phyloP scores from a whole-genome alignment of 2,797 vertebrate genomes.

The Cephalopachus bancanus region DNA sequence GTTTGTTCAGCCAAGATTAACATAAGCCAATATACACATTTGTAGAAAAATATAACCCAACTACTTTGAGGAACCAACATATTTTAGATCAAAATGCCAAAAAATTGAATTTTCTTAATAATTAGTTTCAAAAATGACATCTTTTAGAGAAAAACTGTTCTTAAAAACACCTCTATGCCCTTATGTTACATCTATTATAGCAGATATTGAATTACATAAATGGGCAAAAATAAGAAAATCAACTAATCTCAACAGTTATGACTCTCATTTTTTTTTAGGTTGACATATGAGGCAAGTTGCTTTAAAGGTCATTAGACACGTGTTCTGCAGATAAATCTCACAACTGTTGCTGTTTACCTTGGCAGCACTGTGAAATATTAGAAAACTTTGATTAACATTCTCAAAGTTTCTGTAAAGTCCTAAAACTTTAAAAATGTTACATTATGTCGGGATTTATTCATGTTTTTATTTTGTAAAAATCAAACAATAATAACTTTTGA shows the following conservation, averaged over 20 bases:
- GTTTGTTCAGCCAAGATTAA: constrained; percentile 75
- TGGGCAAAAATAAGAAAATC: constrained; percentile 69
- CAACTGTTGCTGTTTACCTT: constrained; percentile 74
- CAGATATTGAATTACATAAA: constrained; percentile 68
- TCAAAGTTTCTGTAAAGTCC: constrained; percentile 67
- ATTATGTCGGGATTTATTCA: constrained; percentile 17
- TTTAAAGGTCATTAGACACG: constrained; percentile 76
- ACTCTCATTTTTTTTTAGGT: constrained; percentile 57
- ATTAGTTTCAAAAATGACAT: constrained; percentile 67
- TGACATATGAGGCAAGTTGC: constrained; percentile 66
- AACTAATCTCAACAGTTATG: constrained; percentile 65
- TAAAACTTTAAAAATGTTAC: constrained; percentile 80
- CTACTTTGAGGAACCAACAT: constrained; percentile 76
- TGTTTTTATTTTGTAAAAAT: constrained; percentile 51
- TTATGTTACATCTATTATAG: constrained; percentile 70
- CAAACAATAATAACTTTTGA: not conserved
- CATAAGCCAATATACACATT: constrained; percentile 73
- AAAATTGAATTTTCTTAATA: constrained; percentile 77
- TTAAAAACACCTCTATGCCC: constrained; percentile 66
- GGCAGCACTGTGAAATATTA: constrained; percentile 72
- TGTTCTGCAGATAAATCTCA: constrained; percentile 76
- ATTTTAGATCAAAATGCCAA: constrained; percentile 73
- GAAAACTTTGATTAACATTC: constrained; percentile 70
- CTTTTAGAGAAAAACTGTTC: constrained; percentile 57
- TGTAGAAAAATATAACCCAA: constrained; percentile 64